Evolutionary conservation across 2,113 vertebrate species (phyloP), one percentile per base, ranked within the genome.

Genomic region (Leptosomus discolor): DNA sequence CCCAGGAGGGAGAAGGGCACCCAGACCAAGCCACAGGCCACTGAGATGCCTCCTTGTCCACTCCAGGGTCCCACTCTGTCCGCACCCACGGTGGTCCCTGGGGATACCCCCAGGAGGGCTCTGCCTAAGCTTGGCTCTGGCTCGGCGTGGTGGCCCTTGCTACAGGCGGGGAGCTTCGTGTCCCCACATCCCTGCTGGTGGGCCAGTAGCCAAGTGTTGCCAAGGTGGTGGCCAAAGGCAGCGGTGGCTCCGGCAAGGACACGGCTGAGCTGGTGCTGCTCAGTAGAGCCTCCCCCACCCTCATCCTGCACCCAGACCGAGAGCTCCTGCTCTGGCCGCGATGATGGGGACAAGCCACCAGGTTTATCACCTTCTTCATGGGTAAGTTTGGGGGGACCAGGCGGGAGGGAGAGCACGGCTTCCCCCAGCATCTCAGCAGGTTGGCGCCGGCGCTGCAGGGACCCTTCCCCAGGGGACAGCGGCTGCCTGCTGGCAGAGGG

Each of bases 161-260:
- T 85, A 37, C 45, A 70, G 56, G 20, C 3, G 0, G 24, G 30
- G 32, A 78, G 18, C 70, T 57, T 18, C 34, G 2, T 1, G 3
- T 22, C n/a, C 36, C 46, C 14, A 18, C 3, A 1, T 26, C 41
- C 41, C 48, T 7, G 0, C 6, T 5, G 21, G 16, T 0, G 3
- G n/a, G 20, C 16, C 69, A 51, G 43, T 48, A 75, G n/a, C 46
- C 18, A 16, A 22, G 23, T 34, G 11, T 10, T 0, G 1, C 69
- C 5, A 2, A 41, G 19, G 21, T 13, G 26, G 16, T n/a, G 56
- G 32, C 32, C 37, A 23, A 73, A 48, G 68, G 50, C 5, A 12
- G 21, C 0, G 0, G 21, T 54, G 51, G 60, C 64, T 80, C 46
- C 15, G 30, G 30, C 32, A 20, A 61, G 61, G 80, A 70, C 18